Evolutionary conservation across 2,888 invertebrate genomes (phyloP).

Genomic region (Cerastis leucographa): DNA sequence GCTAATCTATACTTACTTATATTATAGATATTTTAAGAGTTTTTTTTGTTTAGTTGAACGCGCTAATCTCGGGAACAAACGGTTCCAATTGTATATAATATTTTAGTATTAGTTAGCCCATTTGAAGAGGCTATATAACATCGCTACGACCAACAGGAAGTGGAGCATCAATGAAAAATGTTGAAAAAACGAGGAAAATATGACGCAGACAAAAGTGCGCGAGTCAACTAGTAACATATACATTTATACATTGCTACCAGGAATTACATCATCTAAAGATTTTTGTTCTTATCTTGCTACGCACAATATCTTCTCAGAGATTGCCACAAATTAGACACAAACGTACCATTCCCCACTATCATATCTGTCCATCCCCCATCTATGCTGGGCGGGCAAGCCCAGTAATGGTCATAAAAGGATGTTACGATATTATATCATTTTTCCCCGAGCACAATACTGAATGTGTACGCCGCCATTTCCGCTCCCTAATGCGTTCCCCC

Average conservation of each 20-base stretch:
- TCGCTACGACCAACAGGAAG: too few species aligned
- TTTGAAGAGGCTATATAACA: too few species aligned
- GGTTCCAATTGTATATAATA: too few species aligned
- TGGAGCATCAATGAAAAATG: too few species aligned
- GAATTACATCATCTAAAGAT: background rate
- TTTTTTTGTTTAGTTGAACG: too few species aligned
- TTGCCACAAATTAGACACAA: constrained; percentile 50
- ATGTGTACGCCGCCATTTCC: constrained; percentile 86
- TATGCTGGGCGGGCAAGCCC: constrained; percentile 82
- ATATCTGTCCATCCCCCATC: constrained; percentile 56
- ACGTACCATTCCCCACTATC: background rate
- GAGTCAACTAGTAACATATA: too few species aligned
- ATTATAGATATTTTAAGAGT: too few species aligned
- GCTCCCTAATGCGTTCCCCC: constrained; percentile 84
- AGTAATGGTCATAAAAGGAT: constrained; percentile 88
- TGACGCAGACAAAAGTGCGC: too few species aligned
- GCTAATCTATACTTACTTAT: too few species aligned
- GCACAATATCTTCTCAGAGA: constrained; percentile 37
- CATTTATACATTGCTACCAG: background rate
- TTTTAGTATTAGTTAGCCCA: too few species aligned
- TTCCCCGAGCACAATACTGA: constrained; percentile 85
- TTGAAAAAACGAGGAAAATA: too few species aligned
- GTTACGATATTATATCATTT: constrained; percentile 90
- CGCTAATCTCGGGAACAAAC: too few species aligned
- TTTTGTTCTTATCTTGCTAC: background rate